Evolutionary conservation across 2,113 vertebrate genomes (phyloP).

Genomic region (Sula dactylatra): DNA sequence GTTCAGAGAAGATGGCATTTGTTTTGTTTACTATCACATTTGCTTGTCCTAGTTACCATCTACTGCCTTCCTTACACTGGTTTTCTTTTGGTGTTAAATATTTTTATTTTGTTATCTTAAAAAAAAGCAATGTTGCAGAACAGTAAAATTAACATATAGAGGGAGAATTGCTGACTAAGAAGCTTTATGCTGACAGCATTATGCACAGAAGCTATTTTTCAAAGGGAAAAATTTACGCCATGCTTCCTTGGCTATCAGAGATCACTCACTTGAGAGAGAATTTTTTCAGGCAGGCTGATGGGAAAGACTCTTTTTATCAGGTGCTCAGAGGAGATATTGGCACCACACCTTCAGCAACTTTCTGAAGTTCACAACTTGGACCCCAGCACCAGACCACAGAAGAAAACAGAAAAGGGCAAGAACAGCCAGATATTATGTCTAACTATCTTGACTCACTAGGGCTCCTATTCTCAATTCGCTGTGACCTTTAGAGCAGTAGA

Average conservation of each 20-base stretch:
- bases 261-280: neutral
- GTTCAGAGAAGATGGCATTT: neutral
- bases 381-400: neutral
- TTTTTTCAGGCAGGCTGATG: neutral
- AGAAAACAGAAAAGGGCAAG: neutral
- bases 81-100: neutral
- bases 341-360: constrained; percentile 1
- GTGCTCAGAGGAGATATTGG: neutral
- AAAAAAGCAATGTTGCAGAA: neutral
- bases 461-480: constrained; percentile 29
- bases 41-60: neutral
- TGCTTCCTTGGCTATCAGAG: neutral
- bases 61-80: neutral
- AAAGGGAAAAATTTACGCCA: neutral
- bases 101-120: neutral
- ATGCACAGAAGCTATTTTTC: neutral
- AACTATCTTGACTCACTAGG: constrained; percentile 6
- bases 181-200: neutral
- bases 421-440: neutral
- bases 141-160: neutral
- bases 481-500: constrained; percentile 13
- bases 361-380: neutral
- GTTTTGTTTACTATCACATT: neutral
- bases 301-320: neutral
- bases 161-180: neutral